These are phyloP conservation scores for Crypturellus tataupa DNA, from an alignment of 2,797 vertebrate species.

Conservation along the genomic window DNA sequence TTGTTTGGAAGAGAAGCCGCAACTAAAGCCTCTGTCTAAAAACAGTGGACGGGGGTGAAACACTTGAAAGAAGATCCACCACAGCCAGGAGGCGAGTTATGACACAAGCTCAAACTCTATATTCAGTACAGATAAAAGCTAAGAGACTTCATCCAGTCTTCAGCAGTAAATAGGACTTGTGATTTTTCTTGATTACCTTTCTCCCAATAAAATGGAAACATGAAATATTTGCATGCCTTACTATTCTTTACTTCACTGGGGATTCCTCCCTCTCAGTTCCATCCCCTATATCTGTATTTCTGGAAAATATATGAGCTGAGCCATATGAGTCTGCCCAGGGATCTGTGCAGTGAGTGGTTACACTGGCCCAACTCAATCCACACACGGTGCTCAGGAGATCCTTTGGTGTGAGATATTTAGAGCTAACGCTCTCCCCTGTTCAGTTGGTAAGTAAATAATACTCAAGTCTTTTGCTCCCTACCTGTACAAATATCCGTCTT, in stretches of 20 bases:
- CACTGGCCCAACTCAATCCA: not conserved
- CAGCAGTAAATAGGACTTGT: not conserved
- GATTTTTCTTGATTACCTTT: not conserved
- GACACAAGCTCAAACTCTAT: not conserved
- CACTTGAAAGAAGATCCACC: not conserved
- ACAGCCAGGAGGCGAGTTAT: not conserved
- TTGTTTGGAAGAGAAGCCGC: not conserved
- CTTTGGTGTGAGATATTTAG: not conserved
- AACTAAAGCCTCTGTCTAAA: not conserved
- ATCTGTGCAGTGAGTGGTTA: not conserved
- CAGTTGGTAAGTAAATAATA: not conserved
- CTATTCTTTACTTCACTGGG: not conserved
- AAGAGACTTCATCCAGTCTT: not conserved
- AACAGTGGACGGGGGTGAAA: not conserved
- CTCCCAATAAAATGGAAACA: not conserved
- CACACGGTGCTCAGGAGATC: not conserved
- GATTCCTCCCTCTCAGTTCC: not conserved
- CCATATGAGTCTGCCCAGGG: constrained; percentile 3
- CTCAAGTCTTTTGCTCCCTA: not conserved
- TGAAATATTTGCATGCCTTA: not conserved
- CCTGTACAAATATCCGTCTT: not conserved
- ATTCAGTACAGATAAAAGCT: not conserved
- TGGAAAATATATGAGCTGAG: not conserved
- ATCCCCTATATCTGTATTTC: too few species aligned
- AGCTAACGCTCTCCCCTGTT: not conserved